Conservation (phyloP, 1,140 invertebrate species). For the Spodoptera frugiperda region DNA sequence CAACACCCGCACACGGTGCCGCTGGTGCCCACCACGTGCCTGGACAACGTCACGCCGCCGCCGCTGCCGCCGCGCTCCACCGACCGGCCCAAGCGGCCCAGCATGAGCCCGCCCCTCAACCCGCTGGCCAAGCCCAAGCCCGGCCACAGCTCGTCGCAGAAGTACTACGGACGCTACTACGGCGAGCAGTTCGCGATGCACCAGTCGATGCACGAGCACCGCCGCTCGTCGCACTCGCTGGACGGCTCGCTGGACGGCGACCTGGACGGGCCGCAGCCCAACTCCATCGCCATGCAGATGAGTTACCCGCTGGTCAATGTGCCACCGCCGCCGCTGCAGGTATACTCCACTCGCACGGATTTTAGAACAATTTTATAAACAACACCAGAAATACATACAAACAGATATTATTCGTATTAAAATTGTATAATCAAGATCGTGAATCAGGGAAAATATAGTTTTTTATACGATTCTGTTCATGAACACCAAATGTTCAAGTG, state of each 20-base stretch:
- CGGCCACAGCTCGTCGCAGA: slow-evolving; percentile 43
- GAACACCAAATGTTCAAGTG: too few relatives aligned
- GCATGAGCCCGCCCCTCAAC: slow-evolving; percentile 55
- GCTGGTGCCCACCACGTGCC: slow-evolving; percentile 75
- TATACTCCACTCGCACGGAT: slow-evolving; percentile 46
- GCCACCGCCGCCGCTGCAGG: slow-evolving; percentile 78
- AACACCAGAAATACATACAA: too few relatives aligned
- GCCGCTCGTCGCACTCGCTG: slow-evolving; percentile 71
- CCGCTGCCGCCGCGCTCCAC: slow-evolving; percentile 83
- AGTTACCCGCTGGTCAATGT: slow-evolving; percentile 80
- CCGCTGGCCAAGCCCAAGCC: slow-evolving; percentile 63
- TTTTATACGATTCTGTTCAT: too few relatives aligned
- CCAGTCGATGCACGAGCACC: slow-evolving; percentile 66
- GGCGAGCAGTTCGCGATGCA: slow-evolving; percentile 59
- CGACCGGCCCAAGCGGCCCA: slow-evolving; percentile 57
- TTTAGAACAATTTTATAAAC: slow-evolving; percentile 7
- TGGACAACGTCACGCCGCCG: slow-evolving; percentile 84
- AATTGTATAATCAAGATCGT: too few relatives aligned
- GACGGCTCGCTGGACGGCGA: slow-evolving; percentile 75
- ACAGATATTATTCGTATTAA: too few relatives aligned
- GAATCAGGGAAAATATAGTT: too few relatives aligned
- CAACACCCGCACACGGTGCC: slow-evolving; percentile 64
- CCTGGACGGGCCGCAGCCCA: slow-evolving; percentile 74
- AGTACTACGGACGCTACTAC: slow-evolving; percentile 52
- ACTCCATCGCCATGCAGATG: slow-evolving; percentile 87